phyloP scores from a whole-genome alignment of 2,113 vertebrate species.

The Anolis carolinensis region DNA sequence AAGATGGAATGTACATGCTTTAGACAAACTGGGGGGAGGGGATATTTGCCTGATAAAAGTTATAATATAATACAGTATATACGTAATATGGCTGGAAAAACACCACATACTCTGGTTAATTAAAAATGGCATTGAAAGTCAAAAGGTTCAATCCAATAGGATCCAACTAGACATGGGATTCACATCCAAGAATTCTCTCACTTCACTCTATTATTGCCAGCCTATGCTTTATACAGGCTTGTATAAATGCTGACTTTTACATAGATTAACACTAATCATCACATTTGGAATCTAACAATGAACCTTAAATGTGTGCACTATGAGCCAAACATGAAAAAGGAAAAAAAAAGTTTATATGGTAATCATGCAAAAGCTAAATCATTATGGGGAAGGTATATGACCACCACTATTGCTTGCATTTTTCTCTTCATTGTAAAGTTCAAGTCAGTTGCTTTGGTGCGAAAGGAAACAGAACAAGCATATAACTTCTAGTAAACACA shows the following conservation, averaged over 20 bases:
- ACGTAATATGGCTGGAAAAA: neutral
- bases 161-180: neutral
- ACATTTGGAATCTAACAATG: slow-evolving; percentile 7
- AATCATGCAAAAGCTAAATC: slow-evolving; percentile 7
- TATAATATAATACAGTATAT: neutral
- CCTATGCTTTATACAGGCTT: no score
- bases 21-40: no score
- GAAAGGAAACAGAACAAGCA: slow-evolving; percentile 31
- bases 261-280: slow-evolving; percentile 34
- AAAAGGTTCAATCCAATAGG: neutral
- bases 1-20: no score
- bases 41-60: neutral
- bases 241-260: neutral
- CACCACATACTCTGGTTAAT: neutral
- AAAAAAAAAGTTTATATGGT: slow-evolving; percentile 29
- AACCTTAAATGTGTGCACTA: slow-evolving; percentile 5
- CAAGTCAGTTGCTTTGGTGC: slow-evolving; percentile 36
- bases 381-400: slow-evolving; percentile 5
- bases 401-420: slow-evolving; percentile 14
- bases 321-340: slow-evolving; percentile 25
- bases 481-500: neutral
- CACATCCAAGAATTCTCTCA: neutral
- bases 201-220: neutral
- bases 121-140: neutral
- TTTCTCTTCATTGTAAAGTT: slow-evolving; percentile 20